Percentiles rank a stretch among this genome's conserved stretches.
phyloP scores from a whole-genome alignment of 2,888 invertebrate genomes.

The Brenthis hecate region DNA sequence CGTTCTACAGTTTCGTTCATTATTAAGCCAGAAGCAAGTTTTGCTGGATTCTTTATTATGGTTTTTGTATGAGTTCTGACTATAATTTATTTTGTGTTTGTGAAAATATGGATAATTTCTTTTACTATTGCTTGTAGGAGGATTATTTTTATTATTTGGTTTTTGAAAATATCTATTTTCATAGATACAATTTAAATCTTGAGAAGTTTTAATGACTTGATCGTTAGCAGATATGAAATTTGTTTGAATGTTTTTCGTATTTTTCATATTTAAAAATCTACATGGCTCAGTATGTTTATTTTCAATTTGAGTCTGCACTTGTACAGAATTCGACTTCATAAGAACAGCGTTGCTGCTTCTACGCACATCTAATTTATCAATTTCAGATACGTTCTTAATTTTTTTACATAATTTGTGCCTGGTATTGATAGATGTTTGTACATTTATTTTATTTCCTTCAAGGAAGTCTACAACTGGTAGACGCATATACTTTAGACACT shows the following conservation, averaged over 20 bases:
- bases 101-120: too few relatives aligned
- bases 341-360: neutral
- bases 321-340: slow-evolving; percentile 7
- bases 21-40: too few relatives aligned
- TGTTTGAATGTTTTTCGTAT: neutral
- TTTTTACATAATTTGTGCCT: slow-evolving; percentile 12
- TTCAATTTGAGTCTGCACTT: slow-evolving; percentile 1
- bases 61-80: too few relatives aligned
- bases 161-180: slow-evolving; percentile 3
- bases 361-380: neutral
- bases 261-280: neutral
- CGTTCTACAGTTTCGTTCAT: too few relatives aligned
- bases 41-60: too few relatives aligned
- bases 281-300: slow-evolving; percentile 8
- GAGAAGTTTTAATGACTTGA: neutral
- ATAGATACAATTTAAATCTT: neutral
- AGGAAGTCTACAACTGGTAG: slow-evolving; percentile 3
- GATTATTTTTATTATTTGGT: neutral
- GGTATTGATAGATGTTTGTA: neutral
- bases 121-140: too few relatives aligned
- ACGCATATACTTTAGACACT: neutral
- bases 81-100: too few relatives aligned
- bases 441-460: slow-evolving; percentile 1
- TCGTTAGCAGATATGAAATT: neutral
- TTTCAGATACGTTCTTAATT: neutral